Percentiles rank a stretch among this genome's conserved stretches.
These are phyloP conservation scores for Equus przewalskii DNA, from an alignment of 2,113 vertebrate genomes.

Conservation along the genomic window DNA sequence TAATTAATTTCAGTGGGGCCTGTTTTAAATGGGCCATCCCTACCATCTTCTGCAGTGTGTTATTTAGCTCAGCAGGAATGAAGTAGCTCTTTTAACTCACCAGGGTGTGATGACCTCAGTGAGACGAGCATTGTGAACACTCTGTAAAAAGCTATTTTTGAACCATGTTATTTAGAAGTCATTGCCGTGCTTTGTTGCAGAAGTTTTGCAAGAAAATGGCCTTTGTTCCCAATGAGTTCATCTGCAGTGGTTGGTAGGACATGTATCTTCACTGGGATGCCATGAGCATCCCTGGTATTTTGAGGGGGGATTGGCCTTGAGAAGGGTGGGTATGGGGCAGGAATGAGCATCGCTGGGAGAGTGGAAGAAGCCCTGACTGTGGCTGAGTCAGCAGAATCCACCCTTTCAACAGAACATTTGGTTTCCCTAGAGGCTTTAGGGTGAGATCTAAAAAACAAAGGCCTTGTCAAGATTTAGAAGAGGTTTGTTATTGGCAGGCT, in stretches of 20 bases:
- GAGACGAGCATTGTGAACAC: conserved; percentile 81
- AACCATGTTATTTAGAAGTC: conserved; percentile 85
- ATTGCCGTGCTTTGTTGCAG: conserved; percentile 81
- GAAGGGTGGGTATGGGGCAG: background rate
- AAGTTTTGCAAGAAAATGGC: conserved; percentile 80
- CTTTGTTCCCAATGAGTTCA: conserved; percentile 77
- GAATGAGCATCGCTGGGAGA: background rate
- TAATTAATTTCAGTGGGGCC: conserved; percentile 82
- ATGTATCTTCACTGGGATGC: conserved; percentile 48
- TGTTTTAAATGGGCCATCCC: conserved; percentile 82
- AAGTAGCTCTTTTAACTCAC: conserved; percentile 83
- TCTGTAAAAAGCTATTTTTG: conserved; percentile 83
- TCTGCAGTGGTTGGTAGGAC: conserved; percentile 58
- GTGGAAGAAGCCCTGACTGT: background rate
- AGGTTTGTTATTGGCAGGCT: conserved; percentile 62
- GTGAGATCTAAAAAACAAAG: conserved; percentile 49
- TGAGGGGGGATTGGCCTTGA: background rate
- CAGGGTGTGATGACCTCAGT: conserved; percentile 82
- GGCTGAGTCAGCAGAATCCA: conserved; percentile 40
- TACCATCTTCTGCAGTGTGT: conserved; percentile 74
- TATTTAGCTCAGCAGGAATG: conserved; percentile 82
- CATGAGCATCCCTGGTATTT: background rate
- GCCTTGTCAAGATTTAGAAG: conserved; percentile 65
- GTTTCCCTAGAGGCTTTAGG: conserved; percentile 56
- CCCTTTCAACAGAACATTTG: conserved; percentile 15